A percentile compares a stretch with the other conserved stretches of the same genome.
phyloP scores from a whole-genome alignment of 2,113 vertebrate genomes.

The Cettia cetti region DNA sequence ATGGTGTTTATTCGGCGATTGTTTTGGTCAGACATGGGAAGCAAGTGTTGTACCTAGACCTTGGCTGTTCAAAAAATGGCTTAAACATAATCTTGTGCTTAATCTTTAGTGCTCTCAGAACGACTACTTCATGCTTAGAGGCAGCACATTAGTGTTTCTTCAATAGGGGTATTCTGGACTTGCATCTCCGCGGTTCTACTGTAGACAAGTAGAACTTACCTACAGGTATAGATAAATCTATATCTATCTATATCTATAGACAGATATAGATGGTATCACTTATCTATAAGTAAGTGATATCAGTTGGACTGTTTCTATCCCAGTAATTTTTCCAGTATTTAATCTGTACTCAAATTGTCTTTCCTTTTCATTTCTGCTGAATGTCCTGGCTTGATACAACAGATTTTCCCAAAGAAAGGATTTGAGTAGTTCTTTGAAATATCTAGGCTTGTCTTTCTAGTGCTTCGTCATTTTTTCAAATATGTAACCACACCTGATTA shows the following conservation, averaged over 20 bases:
- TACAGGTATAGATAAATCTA: neutral
- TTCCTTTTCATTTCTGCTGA: neutral
- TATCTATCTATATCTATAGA: too few species aligned
- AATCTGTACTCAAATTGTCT: neutral
- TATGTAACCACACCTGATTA: neutral
- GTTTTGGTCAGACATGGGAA: neutral
- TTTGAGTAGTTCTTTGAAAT: neutral
- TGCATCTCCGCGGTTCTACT: neutral
- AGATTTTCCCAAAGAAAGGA: neutral
- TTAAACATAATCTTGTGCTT: neutral
- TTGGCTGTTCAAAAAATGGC: neutral
- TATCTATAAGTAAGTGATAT: neutral
- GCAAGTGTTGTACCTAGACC: neutral
- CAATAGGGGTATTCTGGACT: neutral
- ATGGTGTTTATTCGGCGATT: neutral
- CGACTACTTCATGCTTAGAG: neutral
- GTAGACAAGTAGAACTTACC: neutral
- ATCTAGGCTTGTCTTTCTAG: neutral
- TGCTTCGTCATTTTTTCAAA: neutral
- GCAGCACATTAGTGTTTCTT: neutral
- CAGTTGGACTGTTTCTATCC: neutral
- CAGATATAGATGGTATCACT: too few species aligned
- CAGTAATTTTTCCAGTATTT: neutral
- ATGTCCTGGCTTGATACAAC: neutral
- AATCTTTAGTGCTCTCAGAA: neutral